These are phyloP conservation scores for Planiliza haematocheilus DNA, from an alignment of 2,113 vertebrate genomes.

Conservation along the genomic window DNA sequence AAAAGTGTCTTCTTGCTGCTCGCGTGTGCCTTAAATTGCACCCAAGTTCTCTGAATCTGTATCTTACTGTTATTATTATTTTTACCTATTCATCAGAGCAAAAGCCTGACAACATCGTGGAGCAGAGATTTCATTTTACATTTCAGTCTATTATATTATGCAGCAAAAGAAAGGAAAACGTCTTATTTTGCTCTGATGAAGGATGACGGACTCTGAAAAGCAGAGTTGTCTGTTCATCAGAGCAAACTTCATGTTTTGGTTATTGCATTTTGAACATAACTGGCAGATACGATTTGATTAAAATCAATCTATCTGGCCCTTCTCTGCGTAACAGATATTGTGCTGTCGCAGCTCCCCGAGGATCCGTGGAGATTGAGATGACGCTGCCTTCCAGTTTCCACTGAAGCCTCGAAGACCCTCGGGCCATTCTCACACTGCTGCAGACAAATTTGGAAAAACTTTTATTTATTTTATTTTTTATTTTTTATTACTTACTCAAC, in stretches of 20 bases:
- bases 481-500: background rate
- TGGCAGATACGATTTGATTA: background rate
- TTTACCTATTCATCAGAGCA: background rate
- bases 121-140: background rate
- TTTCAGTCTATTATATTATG: background rate
- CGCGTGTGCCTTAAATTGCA: too few species aligned
- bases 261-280: background rate
- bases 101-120: background rate
- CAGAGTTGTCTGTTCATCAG: background rate
- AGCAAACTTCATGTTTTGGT: background rate
- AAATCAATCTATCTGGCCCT: background rate
- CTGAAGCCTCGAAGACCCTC: background rate
- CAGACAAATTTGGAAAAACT: slow-evolving; percentile 4
- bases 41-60: too few species aligned
- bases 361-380: background rate
- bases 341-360: background rate
- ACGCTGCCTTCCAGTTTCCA: background rate
- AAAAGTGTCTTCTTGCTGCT: too few species aligned
- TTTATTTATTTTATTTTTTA: too few species aligned
- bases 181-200: background rate
- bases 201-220: too few species aligned
- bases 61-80: too few species aligned
- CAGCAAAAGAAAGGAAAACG: too few species aligned
- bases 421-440: background rate
- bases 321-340: background rate